Base-by-base conservation (phyloP, 1,140 invertebrate species). In the Aradophagus sp. region DNA sequence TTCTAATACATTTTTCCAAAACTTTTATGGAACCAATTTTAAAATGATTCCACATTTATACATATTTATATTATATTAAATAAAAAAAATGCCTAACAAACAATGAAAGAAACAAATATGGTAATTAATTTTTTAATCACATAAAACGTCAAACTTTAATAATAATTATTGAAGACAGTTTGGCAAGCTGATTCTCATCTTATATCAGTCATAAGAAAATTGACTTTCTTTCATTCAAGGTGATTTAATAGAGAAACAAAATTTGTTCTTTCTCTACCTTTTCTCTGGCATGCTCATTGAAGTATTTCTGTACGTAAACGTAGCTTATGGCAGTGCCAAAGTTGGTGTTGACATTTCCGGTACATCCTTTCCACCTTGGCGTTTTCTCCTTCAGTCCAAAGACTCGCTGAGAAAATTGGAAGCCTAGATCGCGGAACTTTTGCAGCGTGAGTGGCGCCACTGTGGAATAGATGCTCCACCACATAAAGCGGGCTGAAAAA, bases 271-370 rank as follows among this genome's bases (percentile, higher is more conserved):
- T 5, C 7, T 75, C 77, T 81, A 92, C 92, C 85, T 90, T 91
- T 72, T 91, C 85, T 68, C 91, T 88, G 0, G 90, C 88, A 19
- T 87, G 81, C 29, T 90, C 87, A 67, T 93, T 90, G 75, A 94
- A 93, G 76, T 92, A 88, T 61, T 87, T 86, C 47, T 88, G 85
- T 1, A 94, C 90, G 77, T 94, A 95, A n/a, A 93, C 77, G 36
- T 92, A 89, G 61, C 92, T 93, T 1, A 94, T 86, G 4, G 93
- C 92, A 81, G 93, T 91, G 5, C 93, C 93, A 78, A 95, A 91
- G 75, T 92, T 91, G 7, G 91, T 89, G 74, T 93, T 93, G 5
- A 92, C 92, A 69, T 91, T 91, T 39, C 87, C 88, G 0, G 92
- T 90, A 83, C 93, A 95, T 15, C 87, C 87, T 78, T 91, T 90